phyloP scores from a whole-genome alignment of 2,113 vertebrate species.

The Orientallactaga bullata region DNA sequence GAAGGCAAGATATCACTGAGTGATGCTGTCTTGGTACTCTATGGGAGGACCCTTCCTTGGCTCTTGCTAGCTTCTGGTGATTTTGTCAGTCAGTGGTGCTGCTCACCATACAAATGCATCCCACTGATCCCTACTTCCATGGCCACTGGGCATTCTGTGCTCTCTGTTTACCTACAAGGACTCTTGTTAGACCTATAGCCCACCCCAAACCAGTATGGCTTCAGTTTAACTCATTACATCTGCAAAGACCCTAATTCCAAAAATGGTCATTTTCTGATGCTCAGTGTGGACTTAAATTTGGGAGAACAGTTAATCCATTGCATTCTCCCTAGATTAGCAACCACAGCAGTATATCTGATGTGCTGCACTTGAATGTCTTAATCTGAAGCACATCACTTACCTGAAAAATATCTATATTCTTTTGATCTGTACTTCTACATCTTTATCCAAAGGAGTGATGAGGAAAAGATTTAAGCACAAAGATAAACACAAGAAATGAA shows the following conservation, averaged over 20 bases:
- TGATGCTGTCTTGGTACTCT: background rate
- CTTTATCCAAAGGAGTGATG: background rate
- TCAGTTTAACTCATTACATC: background rate
- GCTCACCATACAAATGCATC: background rate
- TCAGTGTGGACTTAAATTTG: background rate
- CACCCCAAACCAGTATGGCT: background rate
- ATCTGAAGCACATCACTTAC: background rate
- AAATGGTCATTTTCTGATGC: background rate
- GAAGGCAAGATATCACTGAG: background rate
- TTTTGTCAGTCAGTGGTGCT: background rate
- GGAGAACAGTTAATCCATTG: background rate
- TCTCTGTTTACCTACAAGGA: background rate
- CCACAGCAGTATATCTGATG: background rate
- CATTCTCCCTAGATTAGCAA: background rate
- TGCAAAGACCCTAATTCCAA: conserved; percentile 11
- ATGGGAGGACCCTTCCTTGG: background rate
- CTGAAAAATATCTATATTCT: background rate
- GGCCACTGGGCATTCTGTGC: background rate
- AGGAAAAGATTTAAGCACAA: background rate
- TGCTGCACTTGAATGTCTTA: background rate
- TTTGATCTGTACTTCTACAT: background rate
- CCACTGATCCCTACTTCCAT: background rate
- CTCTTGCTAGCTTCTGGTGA: background rate
- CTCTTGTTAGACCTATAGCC: background rate
- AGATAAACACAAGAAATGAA: background rate